Base-by-base conservation (phyloP, 2,888 invertebrate species). In the Nemurella pictetii region DNA sequence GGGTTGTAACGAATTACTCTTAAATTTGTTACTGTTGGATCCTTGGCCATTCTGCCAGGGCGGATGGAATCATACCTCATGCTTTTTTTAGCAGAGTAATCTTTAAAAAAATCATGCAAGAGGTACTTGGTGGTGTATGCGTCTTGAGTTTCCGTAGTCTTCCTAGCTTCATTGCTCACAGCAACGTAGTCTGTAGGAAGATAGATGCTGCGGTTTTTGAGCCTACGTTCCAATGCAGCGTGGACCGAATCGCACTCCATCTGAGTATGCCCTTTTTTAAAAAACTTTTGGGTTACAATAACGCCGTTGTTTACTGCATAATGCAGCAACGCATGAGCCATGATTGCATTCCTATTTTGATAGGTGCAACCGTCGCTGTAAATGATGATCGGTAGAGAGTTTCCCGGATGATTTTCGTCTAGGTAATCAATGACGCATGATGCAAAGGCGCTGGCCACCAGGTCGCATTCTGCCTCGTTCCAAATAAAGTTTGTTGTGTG, bases 201-300 rank as follows among this genome's bases (percentile, higher is more conserved):
- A 72, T 36, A 72, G 26, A 88, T 88, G 84, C 87, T 87, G 35
- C 87, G 88, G 80, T 89, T 87, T 87, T 88, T 89, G 12, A 89
- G 74, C 75, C 88, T 89, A 82, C 88, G 87, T 87, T 90, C 90
- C 78, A 90, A 89, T 0, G 86, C 86, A 26, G 88, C 87, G 86
- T 90, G 90, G 0, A 89, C 89, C 0, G 89, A 89, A 85, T 90
- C 90, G 29, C 87, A 88, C 85, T 89, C 89, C 80, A 80, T 80
- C 36, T 80, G 80, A 1, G 80, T 80, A 29, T 80, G 80, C 4
- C 80, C 80, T n/a, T 80, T 80, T 15, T 30, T 30, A 2, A 80
- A n/a, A 80, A 20, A 80, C 20, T 80, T 80, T 80, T 80, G 80
- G 4, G 20, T 29, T 2, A 80, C 35, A 15, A 30, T 85, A 27